These are phyloP conservation scores for Drosophila jambulina DNA, from an alignment of 1,140 invertebrate species.

Conservation along the genomic window DNA sequence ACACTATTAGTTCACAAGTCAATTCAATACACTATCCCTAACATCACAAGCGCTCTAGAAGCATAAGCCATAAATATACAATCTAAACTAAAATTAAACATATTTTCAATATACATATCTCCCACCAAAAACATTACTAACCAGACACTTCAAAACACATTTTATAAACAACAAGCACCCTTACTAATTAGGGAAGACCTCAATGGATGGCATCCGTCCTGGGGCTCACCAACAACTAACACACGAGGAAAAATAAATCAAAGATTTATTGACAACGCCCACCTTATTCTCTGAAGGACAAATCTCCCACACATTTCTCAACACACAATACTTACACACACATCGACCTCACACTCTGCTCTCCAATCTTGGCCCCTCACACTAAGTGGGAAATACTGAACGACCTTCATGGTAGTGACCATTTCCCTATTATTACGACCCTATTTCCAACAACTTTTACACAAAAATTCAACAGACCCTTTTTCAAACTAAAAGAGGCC, in stretches of 20 bases:
- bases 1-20: constrained; percentile 8
- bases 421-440: constrained; percentile 40
- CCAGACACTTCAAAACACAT: constrained; percentile 5
- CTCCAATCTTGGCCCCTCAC: constrained; percentile 8
- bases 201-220: not conserved
- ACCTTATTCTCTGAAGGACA: not conserved
- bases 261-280: not conserved
- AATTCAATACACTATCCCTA: constrained; percentile 2
- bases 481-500: constrained; percentile 18
- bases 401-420: constrained; percentile 24
- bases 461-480: constrained; percentile 6
- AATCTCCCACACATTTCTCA: constrained; percentile 18
- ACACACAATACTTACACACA: constrained; percentile 15
- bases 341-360: not conserved
- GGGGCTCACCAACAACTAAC: constrained; percentile 19
- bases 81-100: not conserved
- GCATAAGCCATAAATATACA: constrained; percentile 1
- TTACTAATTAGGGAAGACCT: constrained; percentile 31
- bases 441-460: constrained; percentile 13
- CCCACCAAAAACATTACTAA: not conserved
- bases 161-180: constrained; percentile 7
- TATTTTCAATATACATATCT: not conserved
- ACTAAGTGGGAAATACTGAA: constrained; percentile 32
- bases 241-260: constrained; percentile 22
- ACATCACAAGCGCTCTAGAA: too few relatives aligned